Base-by-base conservation (phyloP, 2,113 vertebrate genomes). In the Equus przewalskii region DNA sequence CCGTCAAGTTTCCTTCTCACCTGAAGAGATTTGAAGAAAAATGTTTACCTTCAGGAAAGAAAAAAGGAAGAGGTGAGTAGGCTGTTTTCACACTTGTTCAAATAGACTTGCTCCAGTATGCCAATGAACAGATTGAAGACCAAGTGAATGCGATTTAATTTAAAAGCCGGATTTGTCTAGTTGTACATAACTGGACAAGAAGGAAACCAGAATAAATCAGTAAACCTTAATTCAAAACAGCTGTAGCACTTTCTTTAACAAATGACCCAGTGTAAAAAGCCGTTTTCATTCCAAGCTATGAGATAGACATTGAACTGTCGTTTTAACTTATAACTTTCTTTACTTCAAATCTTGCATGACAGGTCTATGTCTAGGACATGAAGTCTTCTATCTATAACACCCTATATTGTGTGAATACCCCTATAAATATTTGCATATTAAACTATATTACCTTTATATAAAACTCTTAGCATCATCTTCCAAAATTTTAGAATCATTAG, bases 11-110 rank as follows among this genome's bases (percentile, higher is more conserved):
- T 95, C 98, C 98, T 86, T 98, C 95, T 64, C 98, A 98, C 19
- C 5, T 98, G 24, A 99, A 98, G 96, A 98, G 98, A 87, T 98
- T 98, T 97, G 98, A 98, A 98, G 98, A 89, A 98, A 73, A 67
- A 98, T 98, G 95, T 98, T 99, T 69, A 85, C 96, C 7, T 99
- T 99, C 78, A 51, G 97, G 65, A 92, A 93, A 56, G 95, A 81
- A 46, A 72, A 69, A 19, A 72, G 82, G 97, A 97, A 96, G 93
- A 98, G 96, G 98, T 98, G 70, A 97, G 92, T 46, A 97, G 90
- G 24, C 26, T 28, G 3, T 33, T 60, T 36, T 88, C 28, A 11
- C 30, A 15, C 51, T 70, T 76, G 51, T 15, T 30, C 36, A 51
- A 41, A 56, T 28, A 30, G 16, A 86, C 11, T 24, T 70, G 21